Percentiles rank a stretch among this genome's conserved stretches.
These are phyloP conservation scores for Nebria salina DNA, from an alignment of 2,888 invertebrate species.

Conservation along the genomic window DNA sequence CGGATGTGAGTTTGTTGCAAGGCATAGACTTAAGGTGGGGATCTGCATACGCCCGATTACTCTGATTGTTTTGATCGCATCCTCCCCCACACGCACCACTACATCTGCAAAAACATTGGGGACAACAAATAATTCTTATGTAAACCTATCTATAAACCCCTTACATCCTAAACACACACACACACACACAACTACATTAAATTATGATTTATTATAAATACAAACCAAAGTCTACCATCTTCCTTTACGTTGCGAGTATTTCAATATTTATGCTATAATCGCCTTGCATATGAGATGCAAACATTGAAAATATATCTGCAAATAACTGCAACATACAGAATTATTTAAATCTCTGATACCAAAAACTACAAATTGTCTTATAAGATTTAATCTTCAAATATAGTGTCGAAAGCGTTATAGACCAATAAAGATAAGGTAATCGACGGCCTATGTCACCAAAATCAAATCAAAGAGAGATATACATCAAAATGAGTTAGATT, in stretches of 20 bases:
- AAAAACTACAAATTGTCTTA: not conserved
- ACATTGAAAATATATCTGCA: not conserved
- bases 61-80: conserved; percentile 27
- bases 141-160: too few species aligned
- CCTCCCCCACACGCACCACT: not conserved
- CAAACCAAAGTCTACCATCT: not conserved
- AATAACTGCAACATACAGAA: not conserved
- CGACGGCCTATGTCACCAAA: not conserved
- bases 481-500: not conserved
- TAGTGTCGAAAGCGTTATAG: too few species aligned
- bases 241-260: not conserved
- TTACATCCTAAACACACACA: too few species aligned
- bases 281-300: not conserved
- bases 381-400: not conserved
- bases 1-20: conserved; percentile 16
- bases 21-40: not conserved
- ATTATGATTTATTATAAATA: not conserved
- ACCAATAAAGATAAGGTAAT: too few species aligned
- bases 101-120: not conserved
- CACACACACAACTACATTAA: not conserved
- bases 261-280: not conserved
- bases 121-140: not conserved
- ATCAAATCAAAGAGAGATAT: not conserved
- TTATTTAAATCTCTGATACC: not conserved
- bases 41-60: not conserved